Evolutionary conservation across 2,113 vertebrate species (phyloP).

Genomic region (Castor canadensis): DNA sequence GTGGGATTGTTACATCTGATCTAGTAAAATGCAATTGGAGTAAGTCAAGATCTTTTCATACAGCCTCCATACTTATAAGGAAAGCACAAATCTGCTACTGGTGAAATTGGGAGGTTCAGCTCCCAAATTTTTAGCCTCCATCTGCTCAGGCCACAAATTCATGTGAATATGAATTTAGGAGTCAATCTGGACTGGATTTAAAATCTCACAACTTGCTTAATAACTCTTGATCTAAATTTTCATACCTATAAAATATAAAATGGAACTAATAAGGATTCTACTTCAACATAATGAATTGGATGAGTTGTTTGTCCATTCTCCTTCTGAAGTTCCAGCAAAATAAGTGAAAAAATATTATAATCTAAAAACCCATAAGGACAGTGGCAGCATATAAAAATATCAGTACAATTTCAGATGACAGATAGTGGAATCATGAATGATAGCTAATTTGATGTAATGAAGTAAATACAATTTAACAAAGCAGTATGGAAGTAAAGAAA

Average conservation of each 20-base stretch:
- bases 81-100: neutral
- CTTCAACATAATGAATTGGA: neutral
- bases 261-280: neutral
- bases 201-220: neutral
- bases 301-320: neutral
- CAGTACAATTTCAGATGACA: neutral
- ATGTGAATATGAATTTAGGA: neutral
- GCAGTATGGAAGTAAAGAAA: neutral
- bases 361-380: neutral
- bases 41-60: neutral
- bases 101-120: neutral
- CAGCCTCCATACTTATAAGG: neutral
- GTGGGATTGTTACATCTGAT: neutral
- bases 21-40: neutral
- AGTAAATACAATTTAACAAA: neutral
- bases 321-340: neutral
- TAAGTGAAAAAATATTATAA: neutral
- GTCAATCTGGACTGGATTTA: neutral
- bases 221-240: neutral
- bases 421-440: neutral
- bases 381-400: neutral
- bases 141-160: neutral
- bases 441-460: neutral
- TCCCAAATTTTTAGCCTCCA: neutral
- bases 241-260: neutral